Evolutionary conservation across 2,797 vertebrate genomes (phyloP).

Genomic region (Acrossocheilus fasciatus): DNA sequence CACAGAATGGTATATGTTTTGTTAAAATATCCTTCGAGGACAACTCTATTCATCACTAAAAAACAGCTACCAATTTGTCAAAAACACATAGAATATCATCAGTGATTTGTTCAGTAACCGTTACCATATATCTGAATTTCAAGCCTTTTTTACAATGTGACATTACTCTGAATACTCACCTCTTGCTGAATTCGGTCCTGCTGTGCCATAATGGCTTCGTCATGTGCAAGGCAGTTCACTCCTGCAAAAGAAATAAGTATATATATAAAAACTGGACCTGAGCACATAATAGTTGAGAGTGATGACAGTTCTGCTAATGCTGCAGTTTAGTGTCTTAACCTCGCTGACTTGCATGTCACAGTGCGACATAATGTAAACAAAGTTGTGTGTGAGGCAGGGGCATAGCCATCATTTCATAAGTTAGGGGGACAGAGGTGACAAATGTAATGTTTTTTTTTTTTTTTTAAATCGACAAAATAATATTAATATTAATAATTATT

Average conservation of each 20-base stretch:
- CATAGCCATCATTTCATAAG: too few relatives aligned
- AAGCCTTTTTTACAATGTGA: not conserved
- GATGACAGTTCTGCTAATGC: not conserved
- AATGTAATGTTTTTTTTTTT: too few relatives aligned
- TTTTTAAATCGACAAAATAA: too few relatives aligned
- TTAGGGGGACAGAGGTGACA: too few relatives aligned
- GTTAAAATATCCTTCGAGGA: not conserved
- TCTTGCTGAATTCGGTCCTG: slow-evolving; percentile 95
- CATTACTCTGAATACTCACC: slow-evolving; percentile 70
- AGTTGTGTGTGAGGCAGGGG: too few relatives aligned
- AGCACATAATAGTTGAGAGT: not conserved
- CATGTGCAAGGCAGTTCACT: slow-evolving; percentile 91
- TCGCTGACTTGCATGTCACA: too few relatives aligned
- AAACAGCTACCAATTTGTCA: not conserved
- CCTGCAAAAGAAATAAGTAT: slow-evolving; percentile 71
- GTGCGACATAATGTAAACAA: slow-evolving; percentile 7
- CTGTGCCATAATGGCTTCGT: slow-evolving; percentile 95
- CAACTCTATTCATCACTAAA: not conserved
- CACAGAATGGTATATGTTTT: not conserved
- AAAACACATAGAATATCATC: not conserved
- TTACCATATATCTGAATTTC: not conserved
- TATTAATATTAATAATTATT: too few relatives aligned
- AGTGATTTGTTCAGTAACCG: not conserved
- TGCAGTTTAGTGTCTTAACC: not conserved
- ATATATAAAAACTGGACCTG: not conserved